Percentiles rank a stretch among this genome's conserved stretches.
phyloP scores from a whole-genome alignment of 2,113 vertebrate genomes.

The Prietella phreatophila region DNA sequence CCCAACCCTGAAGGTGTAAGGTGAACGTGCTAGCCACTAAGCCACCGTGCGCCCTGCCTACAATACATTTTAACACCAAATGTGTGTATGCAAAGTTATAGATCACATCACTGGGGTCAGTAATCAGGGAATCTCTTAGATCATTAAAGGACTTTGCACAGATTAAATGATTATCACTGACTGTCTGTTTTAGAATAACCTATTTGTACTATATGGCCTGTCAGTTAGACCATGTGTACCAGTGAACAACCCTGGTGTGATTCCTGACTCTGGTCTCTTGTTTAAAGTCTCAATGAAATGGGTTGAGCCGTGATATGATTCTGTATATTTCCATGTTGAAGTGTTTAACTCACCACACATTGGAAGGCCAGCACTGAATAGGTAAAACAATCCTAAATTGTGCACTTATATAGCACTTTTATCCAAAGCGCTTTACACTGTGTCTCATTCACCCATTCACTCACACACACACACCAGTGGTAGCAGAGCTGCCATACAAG shows the following conservation, averaged over 20 bases:
- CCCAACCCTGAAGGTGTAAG: no score
- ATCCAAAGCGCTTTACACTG: no score
- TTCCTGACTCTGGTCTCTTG: not conserved
- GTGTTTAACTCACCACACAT: not conserved
- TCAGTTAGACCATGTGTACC: not conserved
- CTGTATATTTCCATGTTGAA: not conserved
- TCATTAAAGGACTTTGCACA: conserved; percentile 32
- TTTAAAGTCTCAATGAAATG: not conserved
- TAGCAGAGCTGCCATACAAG: no score
- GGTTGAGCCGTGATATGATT: not conserved
- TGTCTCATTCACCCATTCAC: no score
- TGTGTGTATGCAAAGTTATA: conserved; percentile 26
- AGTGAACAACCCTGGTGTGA: not conserved
- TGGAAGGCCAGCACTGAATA: not conserved
- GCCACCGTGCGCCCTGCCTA: no score
- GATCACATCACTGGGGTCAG: conserved; percentile 13
- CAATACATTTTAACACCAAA: conserved; percentile 7
- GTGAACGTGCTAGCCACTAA: no score
- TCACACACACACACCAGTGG: no score
- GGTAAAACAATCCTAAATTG: not conserved
- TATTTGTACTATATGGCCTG: not conserved
- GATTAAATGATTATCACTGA: conserved; percentile 27
- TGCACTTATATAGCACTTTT: no score
- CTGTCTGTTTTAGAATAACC: not conserved
- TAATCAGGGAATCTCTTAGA: conserved; percentile 9